Evolutionary conservation across 2,797 vertebrate species (phyloP).

Genomic region (Parauchenoglanis ngamensis): DNA sequence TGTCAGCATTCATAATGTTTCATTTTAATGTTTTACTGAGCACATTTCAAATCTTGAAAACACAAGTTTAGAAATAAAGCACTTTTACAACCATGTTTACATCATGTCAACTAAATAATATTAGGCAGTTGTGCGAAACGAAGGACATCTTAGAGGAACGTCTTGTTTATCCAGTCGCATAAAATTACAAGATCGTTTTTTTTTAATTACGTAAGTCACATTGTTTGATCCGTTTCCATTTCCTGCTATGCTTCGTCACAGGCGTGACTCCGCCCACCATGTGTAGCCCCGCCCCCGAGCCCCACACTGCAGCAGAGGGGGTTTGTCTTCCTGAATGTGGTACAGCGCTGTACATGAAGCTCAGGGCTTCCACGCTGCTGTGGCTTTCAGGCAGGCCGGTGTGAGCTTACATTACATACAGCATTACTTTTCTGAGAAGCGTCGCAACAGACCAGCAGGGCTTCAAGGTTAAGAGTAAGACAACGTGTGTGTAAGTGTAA

Average conservation of each 20-base stretch:
- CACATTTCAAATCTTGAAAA: too few relatives aligned
- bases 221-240: background rate
- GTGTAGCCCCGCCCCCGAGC: background rate
- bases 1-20: too few relatives aligned
- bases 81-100: too few relatives aligned
- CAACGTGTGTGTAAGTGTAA: too few relatives aligned
- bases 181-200: background rate
- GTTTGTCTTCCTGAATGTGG: background rate
- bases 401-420: conserved; percentile 16
- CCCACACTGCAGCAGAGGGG: background rate
- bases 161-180: background rate
- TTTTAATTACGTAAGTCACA: too few relatives aligned
- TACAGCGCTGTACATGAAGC: background rate
- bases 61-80: background rate
- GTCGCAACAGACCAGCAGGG: background rate
- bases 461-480: background rate
- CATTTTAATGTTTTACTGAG: too few relatives aligned
- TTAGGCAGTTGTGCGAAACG: background rate
- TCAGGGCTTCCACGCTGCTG: background rate
- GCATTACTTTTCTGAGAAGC: background rate
- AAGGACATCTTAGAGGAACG: background rate
- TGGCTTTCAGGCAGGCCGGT: conserved; percentile 36
- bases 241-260: background rate
- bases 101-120: background rate
- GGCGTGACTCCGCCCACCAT: background rate